A percentile compares a stretch with the other conserved stretches of the same genome.
Conservation (phyloP, 2,888 invertebrate genomes). For the Linnaemya vulpina region DNA sequence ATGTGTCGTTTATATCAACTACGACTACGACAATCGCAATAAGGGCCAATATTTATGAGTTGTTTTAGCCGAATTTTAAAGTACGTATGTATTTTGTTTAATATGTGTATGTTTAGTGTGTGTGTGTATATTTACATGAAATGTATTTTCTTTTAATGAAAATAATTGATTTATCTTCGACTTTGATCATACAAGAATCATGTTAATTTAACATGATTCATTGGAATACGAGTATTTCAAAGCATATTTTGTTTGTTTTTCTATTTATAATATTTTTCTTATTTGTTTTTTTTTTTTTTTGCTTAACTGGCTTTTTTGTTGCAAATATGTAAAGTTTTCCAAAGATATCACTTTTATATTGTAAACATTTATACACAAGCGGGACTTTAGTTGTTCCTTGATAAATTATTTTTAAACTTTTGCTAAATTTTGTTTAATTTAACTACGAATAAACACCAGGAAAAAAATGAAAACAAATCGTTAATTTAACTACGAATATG, state of each 20-base stretch:
- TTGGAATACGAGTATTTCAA: slow-evolving; percentile 25
- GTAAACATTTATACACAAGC: slow-evolving; percentile 33
- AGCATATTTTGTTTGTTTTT: neutral
- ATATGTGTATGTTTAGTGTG: neutral
- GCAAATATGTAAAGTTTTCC: slow-evolving; percentile 57
- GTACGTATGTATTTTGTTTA: neutral
- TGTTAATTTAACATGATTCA: slow-evolving; percentile 67
- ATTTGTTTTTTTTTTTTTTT: neutral
- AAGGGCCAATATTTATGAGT: neutral
- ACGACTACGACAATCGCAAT: too few relatives aligned
- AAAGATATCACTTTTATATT: slow-evolving; percentile 61
- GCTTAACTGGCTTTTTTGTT: slow-evolving; percentile 14
- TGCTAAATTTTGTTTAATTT: slow-evolving; percentile 39
- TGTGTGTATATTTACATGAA: slow-evolving; percentile 57
- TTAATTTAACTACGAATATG: slow-evolving; percentile 14
- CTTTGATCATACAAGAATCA: slow-evolving; percentile 47
- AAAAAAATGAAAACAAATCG: neutral
- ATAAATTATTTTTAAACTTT: slow-evolving; percentile 22
- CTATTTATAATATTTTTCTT: neutral
- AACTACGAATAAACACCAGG: slow-evolving; percentile 33
- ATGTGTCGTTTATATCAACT: too few relatives aligned
- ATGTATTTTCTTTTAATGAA: slow-evolving; percentile 27
- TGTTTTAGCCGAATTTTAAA: neutral
- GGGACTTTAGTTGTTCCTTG: neutral
- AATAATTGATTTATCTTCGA: slow-evolving; percentile 10